Evolutionary conservation across 2,113 vertebrate species (phyloP).

Genomic region (Aplodontia rufa): DNA sequence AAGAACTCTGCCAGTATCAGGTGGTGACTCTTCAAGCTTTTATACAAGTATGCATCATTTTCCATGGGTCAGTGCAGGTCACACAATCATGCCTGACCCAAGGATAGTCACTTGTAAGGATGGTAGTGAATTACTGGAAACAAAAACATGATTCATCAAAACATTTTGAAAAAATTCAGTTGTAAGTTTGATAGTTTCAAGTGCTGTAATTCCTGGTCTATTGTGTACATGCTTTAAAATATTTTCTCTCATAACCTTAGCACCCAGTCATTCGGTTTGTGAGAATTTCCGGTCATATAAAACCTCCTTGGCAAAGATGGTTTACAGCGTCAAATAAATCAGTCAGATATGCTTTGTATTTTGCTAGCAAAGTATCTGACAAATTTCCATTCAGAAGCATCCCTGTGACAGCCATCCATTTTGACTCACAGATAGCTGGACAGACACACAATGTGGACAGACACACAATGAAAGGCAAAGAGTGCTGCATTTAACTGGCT

Average conservation of each 20-base stretch:
- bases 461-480: background rate
- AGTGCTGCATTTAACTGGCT: background rate
- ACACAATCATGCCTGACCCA: background rate
- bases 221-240: background rate
- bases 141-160: background rate
- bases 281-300: background rate
- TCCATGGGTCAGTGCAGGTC: background rate
- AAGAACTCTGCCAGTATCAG: background rate
- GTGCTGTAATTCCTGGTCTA: background rate
- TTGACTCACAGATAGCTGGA: background rate
- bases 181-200: background rate
- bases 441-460: background rate
- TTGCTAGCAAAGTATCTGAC: background rate
- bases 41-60: background rate
- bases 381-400: constrained; percentile 17
- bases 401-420: background rate
- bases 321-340: background rate
- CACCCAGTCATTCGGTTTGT: background rate
- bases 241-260: background rate
- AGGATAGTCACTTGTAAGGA: background rate
- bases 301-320: background rate
- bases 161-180: background rate
- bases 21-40: background rate
- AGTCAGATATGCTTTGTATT: background rate
- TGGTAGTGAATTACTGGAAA: background rate